phyloP scores from a whole-genome alignment of 2,113 vertebrate genomes.

The Amblyopsis rosae region DNA sequence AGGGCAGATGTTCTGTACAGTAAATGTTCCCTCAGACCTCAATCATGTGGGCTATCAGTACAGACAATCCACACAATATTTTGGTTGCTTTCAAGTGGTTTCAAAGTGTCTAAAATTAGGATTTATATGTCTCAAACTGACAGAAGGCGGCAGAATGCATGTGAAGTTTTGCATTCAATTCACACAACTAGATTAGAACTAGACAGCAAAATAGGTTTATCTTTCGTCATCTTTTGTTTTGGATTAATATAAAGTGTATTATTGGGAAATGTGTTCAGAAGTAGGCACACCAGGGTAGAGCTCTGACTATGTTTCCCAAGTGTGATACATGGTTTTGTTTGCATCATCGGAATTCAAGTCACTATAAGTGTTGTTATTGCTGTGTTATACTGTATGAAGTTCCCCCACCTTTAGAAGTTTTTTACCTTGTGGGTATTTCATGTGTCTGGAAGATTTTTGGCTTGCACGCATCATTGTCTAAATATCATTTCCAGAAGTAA shows the following conservation, averaged over 20 bases:
- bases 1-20: not conserved
- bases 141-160: conserved; percentile 1
- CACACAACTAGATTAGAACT: not conserved
- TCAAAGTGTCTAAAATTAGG: not conserved
- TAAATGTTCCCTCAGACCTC: not conserved
- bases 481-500: not conserved
- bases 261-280: not conserved
- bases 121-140: not conserved
- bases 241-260: conserved; percentile 19
- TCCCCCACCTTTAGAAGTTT: conserved; percentile 21
- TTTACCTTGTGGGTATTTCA: conserved; percentile 51
- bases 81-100: not conserved
- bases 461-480: conserved; percentile 13
- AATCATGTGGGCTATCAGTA: not conserved
- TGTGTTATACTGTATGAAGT: conserved; percentile 8
- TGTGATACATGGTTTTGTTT: conserved; percentile 1
- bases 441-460: conserved; percentile 4
- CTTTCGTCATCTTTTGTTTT: not conserved
- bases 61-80: not conserved
- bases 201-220: not conserved
- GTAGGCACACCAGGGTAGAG: not conserved
- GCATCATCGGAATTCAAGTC: conserved; percentile 1
- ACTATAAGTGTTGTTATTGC: conserved; percentile 2
- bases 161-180: not conserved
- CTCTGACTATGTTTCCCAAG: too few species aligned